Evolutionary conservation across 2,888 invertebrate genomes (phyloP), one percentile per base, ranked within the genome.

Genomic region (Andrena minutula): DNA sequence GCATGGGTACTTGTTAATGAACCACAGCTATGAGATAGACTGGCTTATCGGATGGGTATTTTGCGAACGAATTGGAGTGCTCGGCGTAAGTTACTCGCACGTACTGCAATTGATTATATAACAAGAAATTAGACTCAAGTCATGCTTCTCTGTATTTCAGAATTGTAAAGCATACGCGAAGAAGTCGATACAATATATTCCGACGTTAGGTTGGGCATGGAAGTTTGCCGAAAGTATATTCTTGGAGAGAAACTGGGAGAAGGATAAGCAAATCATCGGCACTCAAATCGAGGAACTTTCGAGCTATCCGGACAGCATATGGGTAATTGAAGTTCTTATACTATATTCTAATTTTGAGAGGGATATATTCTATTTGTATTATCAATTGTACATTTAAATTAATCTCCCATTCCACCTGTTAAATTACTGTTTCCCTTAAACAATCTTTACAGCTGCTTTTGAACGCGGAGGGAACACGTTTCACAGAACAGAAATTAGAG

Each of bases 81-180:
- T 99, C 87, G 99, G 98, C 90, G 98, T 98, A 95, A 95, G 96
- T 94, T 82, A 51, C 64, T 69, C 32, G 3, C 8, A 26, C n/a
- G 0, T 10, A 41, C 63, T 53, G 3, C 8, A 51, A 2, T 12
- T 61, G 53, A 60, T 7, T 30, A 8, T 10, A 32, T 60, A 23
- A 35, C 0, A 16, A 16, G 7, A 7, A 35, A 23, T 16, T 16
- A 1, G 16, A 16, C 5, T 5, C 1, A 41, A 1, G 41, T 41
- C 16, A 41, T 41, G 41, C 16, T 41, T 16, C 4, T 41, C 16
- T 0, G 16, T 41, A 41, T 66, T 82, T 89, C 94, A 98, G 96
- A 98, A 98, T 93, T 98, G 98, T 89, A 99, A 99, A 95, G 98
- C 99, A 0, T 99, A 98, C 94, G 98, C 98, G 0, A 99, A 99